Percentiles rank a stretch among this genome's conserved stretches.
phyloP scores from a whole-genome alignment of 2,113 vertebrate genomes.

The Oncorhynchus kisutch region DNA sequence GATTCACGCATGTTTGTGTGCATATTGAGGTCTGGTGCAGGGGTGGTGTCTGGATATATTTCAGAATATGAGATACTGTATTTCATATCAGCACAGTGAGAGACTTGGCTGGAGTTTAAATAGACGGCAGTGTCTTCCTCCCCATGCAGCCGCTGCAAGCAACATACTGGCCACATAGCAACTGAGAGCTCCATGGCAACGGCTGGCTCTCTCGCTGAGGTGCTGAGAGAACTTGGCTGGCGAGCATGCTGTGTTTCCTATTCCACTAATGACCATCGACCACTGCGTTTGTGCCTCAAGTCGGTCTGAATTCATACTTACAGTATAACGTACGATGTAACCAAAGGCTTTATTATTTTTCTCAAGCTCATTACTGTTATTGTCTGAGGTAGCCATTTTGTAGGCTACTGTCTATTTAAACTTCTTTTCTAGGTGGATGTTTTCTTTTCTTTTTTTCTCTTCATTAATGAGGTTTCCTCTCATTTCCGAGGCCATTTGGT shows the following conservation, averaged over 20 bases:
- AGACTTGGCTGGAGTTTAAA: constrained; percentile 60
- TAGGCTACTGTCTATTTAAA: too few relatives aligned
- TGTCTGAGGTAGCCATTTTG: too few relatives aligned
- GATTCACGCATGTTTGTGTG: too few relatives aligned
- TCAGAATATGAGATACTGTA: background rate
- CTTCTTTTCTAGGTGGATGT: too few relatives aligned
- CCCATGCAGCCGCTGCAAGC: constrained; percentile 26
- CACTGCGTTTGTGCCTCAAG: constrained; percentile 5
- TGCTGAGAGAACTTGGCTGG: constrained; percentile 39
- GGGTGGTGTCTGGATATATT: too few relatives aligned
- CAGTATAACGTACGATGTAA: too few relatives aligned
- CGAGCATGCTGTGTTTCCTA: constrained; percentile 67
- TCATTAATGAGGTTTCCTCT: too few relatives aligned
- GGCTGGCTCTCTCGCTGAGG: constrained; percentile 49
- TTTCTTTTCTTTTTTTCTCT: too few relatives aligned
- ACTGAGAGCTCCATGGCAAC: constrained; percentile 74
- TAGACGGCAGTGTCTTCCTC: constrained; percentile 52
- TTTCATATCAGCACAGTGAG: constrained; percentile 43
- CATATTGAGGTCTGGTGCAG: too few relatives aligned
- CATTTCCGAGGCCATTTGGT: too few relatives aligned
- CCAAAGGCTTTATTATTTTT: too few relatives aligned
- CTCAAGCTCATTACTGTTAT: too few relatives aligned
- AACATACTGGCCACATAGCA: constrained; percentile 70
- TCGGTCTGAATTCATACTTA: background rate
- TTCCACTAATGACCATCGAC: constrained; percentile 55